A percentile compares a stretch with the other conserved stretches of the same genome.
phyloP scores from a whole-genome alignment of 2,888 invertebrate genomes.

The Endomychus coccineus region DNA sequence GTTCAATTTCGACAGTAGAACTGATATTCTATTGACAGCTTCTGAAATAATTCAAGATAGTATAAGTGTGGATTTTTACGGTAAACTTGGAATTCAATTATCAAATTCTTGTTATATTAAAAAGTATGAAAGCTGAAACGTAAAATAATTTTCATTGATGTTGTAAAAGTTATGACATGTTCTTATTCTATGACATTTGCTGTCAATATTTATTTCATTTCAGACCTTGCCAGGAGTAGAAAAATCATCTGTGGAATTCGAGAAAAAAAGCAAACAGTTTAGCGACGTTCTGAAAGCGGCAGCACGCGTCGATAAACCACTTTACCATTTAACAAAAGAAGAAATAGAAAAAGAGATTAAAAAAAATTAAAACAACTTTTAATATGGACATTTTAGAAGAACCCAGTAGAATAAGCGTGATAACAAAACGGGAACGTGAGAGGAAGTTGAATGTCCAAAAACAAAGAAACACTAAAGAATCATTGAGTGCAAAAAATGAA shows the following conservation, averaged over 20 bases:
- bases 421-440: slow-evolving; percentile 54
- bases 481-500: slow-evolving; percentile 55
- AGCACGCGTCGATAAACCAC: slow-evolving; percentile 42
- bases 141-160: too few relatives aligned
- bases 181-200: too few relatives aligned
- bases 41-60: too few relatives aligned
- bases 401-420: slow-evolving; percentile 43
- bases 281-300: slow-evolving; percentile 47
- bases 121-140: too few relatives aligned
- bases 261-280: slow-evolving; percentile 36
- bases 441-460: slow-evolving; percentile 58
- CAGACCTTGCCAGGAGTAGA: slow-evolving; percentile 38
- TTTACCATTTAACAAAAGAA: slow-evolving; percentile 45
- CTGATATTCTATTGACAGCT: too few relatives aligned
- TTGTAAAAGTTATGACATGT: too few relatives aligned
- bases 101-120: too few relatives aligned
- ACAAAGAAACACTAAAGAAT: slow-evolving; percentile 56
- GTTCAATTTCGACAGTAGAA: too few relatives aligned
- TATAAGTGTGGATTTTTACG: too few relatives aligned
- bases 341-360: slow-evolving; percentile 39
- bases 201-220: slow-evolving; percentile 30
- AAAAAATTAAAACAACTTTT: slow-evolving; percentile 41
- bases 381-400: slow-evolving; percentile 34
- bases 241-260: slow-evolving; percentile 27
- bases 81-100: too few relatives aligned